Base-by-base conservation (phyloP, 2,113 vertebrate genomes). In the Oreochromis aureus region DNA sequence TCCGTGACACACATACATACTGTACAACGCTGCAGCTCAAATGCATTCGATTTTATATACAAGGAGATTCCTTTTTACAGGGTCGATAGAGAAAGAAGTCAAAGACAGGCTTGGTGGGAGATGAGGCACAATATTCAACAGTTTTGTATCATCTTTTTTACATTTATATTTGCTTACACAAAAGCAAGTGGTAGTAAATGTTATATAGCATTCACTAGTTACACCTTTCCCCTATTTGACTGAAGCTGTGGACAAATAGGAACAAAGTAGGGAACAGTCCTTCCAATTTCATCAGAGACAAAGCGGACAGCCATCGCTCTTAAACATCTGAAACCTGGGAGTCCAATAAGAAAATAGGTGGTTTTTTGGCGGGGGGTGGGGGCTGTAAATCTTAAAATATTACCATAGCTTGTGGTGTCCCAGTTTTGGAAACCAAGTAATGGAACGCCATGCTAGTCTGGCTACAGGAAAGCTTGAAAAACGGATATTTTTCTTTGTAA, bases 41-140 rank as follows among this genome's bases (percentile, higher is more conserved):
- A 89, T 84, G 88, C 82, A 91, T 89, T 93, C 5, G 79, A 80
- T 24, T 83, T 46, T 90, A 87, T 91, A 63, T 92, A 93, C 89
- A 89, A 90, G 76, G 30, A 88, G 79, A 86, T 87, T 87, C 32
- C 36, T 87, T 89, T 88, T 87, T 90, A 92, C 88, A 91, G 48
- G 82, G 85, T 87, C 39, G 41, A 89, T 46, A 91, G 82, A 94
- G 87, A 90, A 82, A 91, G 44, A 91, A 80, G 81, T 93, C 85
- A 92, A 88, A 91, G 84, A 94, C 92, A 90, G 93, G 91, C 93
- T 94, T 46, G 30, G 89, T 89, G 96, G 93, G 94, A 95, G 95
- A 97, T 94, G 95, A 96, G 95, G 96, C 94, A 97, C 95, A 93
- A 94, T 87, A 93, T 95, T 94, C 86, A 92, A 88, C 71, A 83